Base-by-base conservation (phyloP, 2,113 vertebrate genomes). In the Carassius auratus region DNA sequence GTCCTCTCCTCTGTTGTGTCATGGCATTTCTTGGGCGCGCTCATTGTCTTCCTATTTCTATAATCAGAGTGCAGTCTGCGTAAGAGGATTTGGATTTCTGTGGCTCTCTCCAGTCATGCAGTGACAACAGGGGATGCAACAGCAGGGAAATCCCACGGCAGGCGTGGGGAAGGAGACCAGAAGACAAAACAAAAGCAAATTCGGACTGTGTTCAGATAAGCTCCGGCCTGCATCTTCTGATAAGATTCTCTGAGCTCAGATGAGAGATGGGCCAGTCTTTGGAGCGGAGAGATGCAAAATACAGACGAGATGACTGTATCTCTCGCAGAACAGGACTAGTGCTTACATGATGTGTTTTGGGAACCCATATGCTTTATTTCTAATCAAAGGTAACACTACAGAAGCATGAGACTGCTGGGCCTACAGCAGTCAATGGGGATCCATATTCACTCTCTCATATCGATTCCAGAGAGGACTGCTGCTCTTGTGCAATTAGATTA, bases 161-260 rank as follows among this genome's bases (percentile, higher is more conserved):
- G 64, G 48, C 73, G 0, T 36, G 5, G 30, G 30, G 80, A 45
- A 77, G 36, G 33, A 36, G 73, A 59, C 75, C 71, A 86, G 76
- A 77, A 88, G 82, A 87, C 84, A n/a, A 78, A 89, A 88, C 81
- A 88, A 87, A 86, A 74, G 86, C 64, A 82, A 61, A 78, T 83
- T 88, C 84, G 42, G 84, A 82, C 81, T 86, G 77, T 85, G 38
- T 33, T 85, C 71, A 81, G 89, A 90, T 86, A 89, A 90, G 89
- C 86, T 76, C 48, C 86, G 5, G 76, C 79, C 89, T 90, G 87
- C 84, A 76, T 84, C 61, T 83, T 71, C 83, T 80, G 89, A 90
- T 90, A 90, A 87, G 83, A 86, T 89, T 81, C 52, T 81, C 36
- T 74, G 48, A 14, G 21, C 48, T 62, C 85, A 69, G 55, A 21